Conservation (phyloP, 2,113 vertebrate genomes). For the Microcebus jonahi region DNA sequence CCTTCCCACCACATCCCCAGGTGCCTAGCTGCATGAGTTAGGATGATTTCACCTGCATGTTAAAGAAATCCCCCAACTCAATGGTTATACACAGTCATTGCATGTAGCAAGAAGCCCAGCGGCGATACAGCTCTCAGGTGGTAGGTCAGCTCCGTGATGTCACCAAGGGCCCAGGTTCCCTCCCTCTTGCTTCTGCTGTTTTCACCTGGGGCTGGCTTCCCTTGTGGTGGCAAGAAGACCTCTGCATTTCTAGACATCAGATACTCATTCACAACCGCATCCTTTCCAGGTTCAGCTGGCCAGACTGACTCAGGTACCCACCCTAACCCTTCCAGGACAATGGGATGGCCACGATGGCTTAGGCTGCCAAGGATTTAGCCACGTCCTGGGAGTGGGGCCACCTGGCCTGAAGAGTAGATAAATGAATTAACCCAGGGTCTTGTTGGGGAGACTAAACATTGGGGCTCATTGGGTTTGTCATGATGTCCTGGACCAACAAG, state of each 20-base stretch:
- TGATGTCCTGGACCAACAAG: background rate
- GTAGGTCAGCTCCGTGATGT: too few relatives aligned
- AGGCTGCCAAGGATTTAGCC: background rate
- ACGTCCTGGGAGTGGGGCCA: background rate
- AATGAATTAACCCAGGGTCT: background rate
- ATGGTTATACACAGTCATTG: background rate
- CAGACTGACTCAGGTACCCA: background rate
- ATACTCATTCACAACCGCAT: background rate
- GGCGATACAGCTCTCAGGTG: rapidly evolving
- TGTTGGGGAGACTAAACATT: background rate
- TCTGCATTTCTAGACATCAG: background rate
- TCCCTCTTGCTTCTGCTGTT: background rate
- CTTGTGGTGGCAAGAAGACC: background rate
- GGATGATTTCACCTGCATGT: background rate
- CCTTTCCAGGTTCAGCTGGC: background rate
- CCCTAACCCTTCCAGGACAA: background rate
- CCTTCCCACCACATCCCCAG: background rate
- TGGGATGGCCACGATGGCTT: background rate
- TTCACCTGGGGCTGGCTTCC: background rate
- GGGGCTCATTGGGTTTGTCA: background rate
- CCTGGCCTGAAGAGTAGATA: background rate
- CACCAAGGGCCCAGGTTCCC: background rate
- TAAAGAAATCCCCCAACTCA: background rate
- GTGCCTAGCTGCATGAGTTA: background rate
- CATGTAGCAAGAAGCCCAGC: background rate